Evolutionary conservation across 2,888 invertebrate species (phyloP).

Genomic region (Platycnemis pennipes): DNA sequence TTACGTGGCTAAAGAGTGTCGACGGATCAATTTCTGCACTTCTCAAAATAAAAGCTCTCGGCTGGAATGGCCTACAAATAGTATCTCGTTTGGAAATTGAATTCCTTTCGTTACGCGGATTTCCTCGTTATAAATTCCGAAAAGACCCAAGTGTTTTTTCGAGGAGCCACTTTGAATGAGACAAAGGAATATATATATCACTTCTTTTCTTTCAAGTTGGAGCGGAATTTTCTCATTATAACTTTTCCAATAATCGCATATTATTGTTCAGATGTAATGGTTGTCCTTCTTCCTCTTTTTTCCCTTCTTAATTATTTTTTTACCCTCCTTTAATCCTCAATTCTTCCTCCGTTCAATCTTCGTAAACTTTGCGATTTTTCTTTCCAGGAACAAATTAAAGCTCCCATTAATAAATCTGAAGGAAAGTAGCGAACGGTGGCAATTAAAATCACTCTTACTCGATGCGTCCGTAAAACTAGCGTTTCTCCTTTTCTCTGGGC

Average conservation of each 20-base stretch:
- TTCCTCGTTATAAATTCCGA: constrained; percentile 2
- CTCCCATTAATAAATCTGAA: background rate
- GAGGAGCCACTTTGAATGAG: background rate
- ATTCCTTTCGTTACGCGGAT: constrained; percentile 7
- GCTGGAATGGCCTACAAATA: background rate
- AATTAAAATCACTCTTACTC: background rate
- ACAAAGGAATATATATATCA: constrained; percentile 1
- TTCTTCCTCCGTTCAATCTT: background rate
- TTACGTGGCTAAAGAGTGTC: background rate
- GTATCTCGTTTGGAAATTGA: constrained; percentile 21
- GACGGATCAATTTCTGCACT: background rate
- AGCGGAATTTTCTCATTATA: constrained; percentile 36
- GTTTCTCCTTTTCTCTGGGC: background rate
- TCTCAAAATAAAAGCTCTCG: background rate
- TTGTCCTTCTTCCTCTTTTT: background rate
- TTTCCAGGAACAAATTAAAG: background rate
- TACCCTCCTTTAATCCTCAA: background rate
- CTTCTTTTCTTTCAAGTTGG: constrained; percentile 21
- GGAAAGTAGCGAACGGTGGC: background rate
- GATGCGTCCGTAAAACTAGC: background rate
- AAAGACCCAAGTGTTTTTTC: background rate
- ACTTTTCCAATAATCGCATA: constrained; percentile 39
- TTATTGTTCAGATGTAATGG: background rate
- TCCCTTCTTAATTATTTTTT: background rate
- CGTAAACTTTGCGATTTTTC: background rate